These are phyloP conservation scores for Phengaris alcon DNA, from an alignment of 2,888 invertebrate genomes.

Conservation along the genomic window DNA sequence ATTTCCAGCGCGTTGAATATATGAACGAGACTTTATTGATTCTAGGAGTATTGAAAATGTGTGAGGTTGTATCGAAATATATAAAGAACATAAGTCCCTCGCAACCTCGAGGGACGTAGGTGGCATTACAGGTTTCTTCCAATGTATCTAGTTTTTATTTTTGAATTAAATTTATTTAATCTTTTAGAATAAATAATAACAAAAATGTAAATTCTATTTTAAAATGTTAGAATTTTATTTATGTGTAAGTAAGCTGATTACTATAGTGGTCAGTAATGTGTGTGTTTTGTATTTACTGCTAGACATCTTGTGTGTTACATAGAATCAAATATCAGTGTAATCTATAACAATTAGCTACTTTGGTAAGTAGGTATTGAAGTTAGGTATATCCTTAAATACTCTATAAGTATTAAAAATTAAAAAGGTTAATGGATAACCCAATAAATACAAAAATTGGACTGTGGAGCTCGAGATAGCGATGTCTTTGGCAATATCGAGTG, in stretches of 20 bases:
- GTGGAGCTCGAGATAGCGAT: neutral
- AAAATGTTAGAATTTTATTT: neutral
- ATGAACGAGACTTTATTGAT: conserved; percentile 35
- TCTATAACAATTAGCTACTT: too few species aligned
- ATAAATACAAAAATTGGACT: too few species aligned
- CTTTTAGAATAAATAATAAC: neutral
- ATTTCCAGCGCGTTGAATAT: conserved; percentile 37
- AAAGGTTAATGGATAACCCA: too few species aligned
- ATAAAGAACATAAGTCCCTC: conserved; percentile 21
- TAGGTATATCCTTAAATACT: too few species aligned
- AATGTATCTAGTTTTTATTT: conserved; percentile 6
- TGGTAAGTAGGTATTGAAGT: too few species aligned
- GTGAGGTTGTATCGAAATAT: conserved; percentile 25
- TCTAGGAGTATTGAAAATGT: conserved; percentile 30
- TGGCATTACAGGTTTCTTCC: conserved; percentile 18
- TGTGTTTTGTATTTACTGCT: neutral
- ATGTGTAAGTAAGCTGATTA: too few species aligned
- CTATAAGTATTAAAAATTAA: too few species aligned
- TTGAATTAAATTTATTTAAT: conserved; percentile 12
- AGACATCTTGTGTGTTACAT: too few species aligned
- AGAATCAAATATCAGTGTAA: too few species aligned
- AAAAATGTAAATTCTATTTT: neutral
- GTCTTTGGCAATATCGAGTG: neutral
- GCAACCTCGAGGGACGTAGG: conserved; percentile 10
- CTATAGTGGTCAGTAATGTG: too few species aligned